Conservation (phyloP, 2,113 vertebrate species). For the Salvator merianae region DNA sequence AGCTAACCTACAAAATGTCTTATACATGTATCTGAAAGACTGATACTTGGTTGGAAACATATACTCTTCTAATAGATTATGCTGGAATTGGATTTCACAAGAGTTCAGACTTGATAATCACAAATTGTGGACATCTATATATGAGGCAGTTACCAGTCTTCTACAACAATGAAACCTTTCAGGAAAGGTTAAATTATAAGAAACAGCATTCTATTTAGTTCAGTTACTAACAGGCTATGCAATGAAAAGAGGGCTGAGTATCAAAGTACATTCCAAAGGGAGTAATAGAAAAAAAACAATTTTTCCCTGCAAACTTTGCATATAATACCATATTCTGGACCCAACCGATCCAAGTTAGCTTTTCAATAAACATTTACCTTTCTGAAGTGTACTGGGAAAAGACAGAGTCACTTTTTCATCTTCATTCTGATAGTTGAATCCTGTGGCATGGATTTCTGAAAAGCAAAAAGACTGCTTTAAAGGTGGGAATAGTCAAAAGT, state of each 20-base stretch:
- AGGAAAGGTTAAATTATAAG: not conserved
- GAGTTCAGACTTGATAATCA: too few species aligned
- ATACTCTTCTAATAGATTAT: too few species aligned
- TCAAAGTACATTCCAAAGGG: not conserved
- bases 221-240: not conserved
- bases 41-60: too few species aligned
- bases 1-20: too few species aligned
- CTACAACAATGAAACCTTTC: not conserved
- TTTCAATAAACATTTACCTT: conserved; percentile 77
- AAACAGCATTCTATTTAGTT: not conserved
- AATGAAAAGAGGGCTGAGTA: not conserved
- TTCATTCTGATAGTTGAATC: conserved; percentile 99
- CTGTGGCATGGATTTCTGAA: conserved; percentile 95
- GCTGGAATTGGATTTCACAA: too few species aligned
- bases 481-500: not conserved
- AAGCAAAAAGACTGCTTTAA: conserved; percentile 7
- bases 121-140: not conserved
- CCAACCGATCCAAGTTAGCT: not conserved
- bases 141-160: not conserved
- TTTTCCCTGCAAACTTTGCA: not conserved
- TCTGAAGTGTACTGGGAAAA: conserved; percentile 91
- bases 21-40: too few species aligned
- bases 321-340: not conserved
- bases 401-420: conserved; percentile 99
- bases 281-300: not conserved